Evolutionary conservation across 2,113 vertebrate genomes (phyloP), one percentile per base, ranked within the genome.

Genomic region (Boulengeromyrus knoepffleri): DNA sequence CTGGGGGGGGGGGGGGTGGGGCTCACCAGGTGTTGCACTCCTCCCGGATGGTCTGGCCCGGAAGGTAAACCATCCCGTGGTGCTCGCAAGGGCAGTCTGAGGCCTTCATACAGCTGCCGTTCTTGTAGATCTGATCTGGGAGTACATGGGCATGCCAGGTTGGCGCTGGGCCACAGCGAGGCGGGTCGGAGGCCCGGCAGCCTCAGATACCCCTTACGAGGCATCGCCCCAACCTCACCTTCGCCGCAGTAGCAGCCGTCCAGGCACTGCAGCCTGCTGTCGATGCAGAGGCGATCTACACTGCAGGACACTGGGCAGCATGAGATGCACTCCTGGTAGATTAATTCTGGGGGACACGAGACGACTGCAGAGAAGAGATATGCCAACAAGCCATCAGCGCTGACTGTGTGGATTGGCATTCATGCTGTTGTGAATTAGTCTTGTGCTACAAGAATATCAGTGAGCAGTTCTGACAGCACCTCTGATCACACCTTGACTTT

Each of bases 201-300:
- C 85, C 36, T 42, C 52, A 62, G 31, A 3, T 85, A 8, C 24
- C 39, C 80, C 10, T 88, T 36, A 45, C 80, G 36, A 45, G 36
- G 15, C 80, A 45, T 21, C n/a, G 31, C 52, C 49, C 17, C 46
- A 24, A 31, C 49, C 66, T 91, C 86, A 98, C 98, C 98, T 0
- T 97, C 94, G 0, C 97, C 97, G 92, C 98, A 99, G 94, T 98
- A 99, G 94, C 98, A 99, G 91, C 98, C 98, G 10, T 99, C 98
- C 90, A 99, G 92, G 89, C 98, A 99, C 91, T 97, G 94, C 84
- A 99, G 97, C 92, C 97, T 97, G 90, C 97, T 99, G 94, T 97
- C 97, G 77, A 99, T 95, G 47, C 98, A 99, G 1, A 96, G 94
- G 0, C 94, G 92, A 15, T 96, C 96, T 1, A 96, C 93, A 50